Conservation (phyloP, 2,797 vertebrate species). For the Epinephelus malabaricus region DNA sequence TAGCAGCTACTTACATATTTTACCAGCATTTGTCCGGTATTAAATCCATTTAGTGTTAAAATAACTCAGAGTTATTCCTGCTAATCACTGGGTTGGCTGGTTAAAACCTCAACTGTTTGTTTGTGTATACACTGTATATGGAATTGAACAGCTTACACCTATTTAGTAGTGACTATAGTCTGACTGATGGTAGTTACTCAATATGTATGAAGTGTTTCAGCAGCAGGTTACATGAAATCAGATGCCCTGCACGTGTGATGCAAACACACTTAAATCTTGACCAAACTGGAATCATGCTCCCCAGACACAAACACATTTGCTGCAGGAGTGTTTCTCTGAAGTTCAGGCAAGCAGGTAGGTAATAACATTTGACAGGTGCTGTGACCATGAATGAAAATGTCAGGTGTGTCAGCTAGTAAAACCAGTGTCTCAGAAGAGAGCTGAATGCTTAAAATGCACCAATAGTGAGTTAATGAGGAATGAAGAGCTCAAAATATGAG, state of each 20-base stretch:
- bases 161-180: too few relatives aligned
- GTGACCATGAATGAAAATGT: slow-evolving; percentile 6
- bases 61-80: too few relatives aligned
- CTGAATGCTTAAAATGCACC: background rate
- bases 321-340: background rate
- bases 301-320: background rate
- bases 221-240: slow-evolving; percentile 1
- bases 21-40: too few relatives aligned
- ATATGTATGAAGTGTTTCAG: background rate
- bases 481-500: background rate
- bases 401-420: slow-evolving; percentile 27
- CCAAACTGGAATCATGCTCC: background rate
- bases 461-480: slow-evolving; percentile 6
- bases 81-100: too few relatives aligned
- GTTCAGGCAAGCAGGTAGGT: background rate
- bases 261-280: background rate
- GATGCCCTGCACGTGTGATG: background rate
- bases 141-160: background rate
- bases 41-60: too few relatives aligned
- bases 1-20: too few relatives aligned
- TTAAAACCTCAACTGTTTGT: too few relatives aligned
- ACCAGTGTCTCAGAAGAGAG: background rate
- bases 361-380: slow-evolving; percentile 38
- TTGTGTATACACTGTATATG: background rate
- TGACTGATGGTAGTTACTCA: background rate